Evolutionary conservation across 2,888 invertebrate species (phyloP).

Genomic region (Glyphotaelius pellucidus): DNA sequence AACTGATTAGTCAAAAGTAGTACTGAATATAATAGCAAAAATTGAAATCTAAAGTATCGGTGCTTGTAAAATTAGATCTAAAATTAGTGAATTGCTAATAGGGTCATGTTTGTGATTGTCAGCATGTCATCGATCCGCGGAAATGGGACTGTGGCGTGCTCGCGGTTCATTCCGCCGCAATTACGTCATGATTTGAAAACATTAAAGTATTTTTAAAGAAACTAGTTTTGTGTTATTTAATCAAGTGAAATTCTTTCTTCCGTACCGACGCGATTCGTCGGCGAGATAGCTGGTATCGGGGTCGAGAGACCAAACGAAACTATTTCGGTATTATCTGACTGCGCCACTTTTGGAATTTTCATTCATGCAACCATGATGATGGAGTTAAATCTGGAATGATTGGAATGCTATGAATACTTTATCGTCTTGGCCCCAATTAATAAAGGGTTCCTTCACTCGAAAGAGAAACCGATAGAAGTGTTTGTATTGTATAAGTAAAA

Average conservation of each 20-base stretch:
- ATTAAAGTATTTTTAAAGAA: constrained; percentile 45
- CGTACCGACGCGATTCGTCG: neutral
- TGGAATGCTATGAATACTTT: neutral
- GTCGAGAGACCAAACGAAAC: constrained; percentile 2
- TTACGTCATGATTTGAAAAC: constrained; percentile 30
- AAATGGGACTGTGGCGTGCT: constrained; percentile 25
- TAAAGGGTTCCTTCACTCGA: neutral
- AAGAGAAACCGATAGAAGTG: too few relatives aligned
- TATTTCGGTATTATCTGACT: constrained; percentile 25
- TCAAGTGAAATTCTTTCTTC: constrained; percentile 20
- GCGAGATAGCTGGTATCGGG: constrained; percentile 2
- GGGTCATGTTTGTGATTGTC: constrained; percentile 27
- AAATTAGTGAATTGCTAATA: constrained; percentile 21
- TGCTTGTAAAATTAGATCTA: neutral
- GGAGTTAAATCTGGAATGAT: neutral
- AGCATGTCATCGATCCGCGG: constrained; percentile 8
- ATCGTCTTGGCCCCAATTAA: neutral
- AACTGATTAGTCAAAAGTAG: too few relatives aligned
- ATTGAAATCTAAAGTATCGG: neutral
- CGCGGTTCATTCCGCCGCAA: neutral
- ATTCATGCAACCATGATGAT: neutral
- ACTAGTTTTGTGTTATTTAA: constrained; percentile 39
- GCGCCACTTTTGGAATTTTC: neutral
- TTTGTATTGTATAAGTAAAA: too few relatives aligned
- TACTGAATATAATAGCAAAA: neutral